phyloP scores from a whole-genome alignment of 2,888 invertebrate species.

The Leptopterna dolabrata region DNA sequence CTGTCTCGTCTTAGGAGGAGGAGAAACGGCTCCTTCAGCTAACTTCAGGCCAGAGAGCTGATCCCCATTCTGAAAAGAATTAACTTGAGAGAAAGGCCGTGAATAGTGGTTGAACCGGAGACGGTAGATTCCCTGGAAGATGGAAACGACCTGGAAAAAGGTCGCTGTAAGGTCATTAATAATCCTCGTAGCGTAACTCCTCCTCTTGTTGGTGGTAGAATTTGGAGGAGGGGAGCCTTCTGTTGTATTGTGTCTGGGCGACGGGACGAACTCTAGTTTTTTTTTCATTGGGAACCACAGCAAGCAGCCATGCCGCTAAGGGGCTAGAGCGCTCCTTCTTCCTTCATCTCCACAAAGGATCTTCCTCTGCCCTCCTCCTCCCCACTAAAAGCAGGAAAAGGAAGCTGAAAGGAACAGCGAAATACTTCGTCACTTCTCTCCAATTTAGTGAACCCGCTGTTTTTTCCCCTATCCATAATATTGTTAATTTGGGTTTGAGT shows the following conservation, averaged over 20 bases:
- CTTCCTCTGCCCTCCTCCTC: neutral
- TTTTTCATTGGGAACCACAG: slow-evolving; percentile 20
- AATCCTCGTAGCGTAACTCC: slow-evolving; percentile 21
- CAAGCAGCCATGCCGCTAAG: neutral
- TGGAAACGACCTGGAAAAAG: slow-evolving; percentile 20
- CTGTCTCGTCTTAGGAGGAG: neutral
- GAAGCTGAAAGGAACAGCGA: neutral
- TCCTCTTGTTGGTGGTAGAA: neutral
- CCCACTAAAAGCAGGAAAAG: slow-evolving; percentile 1
- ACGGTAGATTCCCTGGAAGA: neutral
- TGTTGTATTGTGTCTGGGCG: slow-evolving; percentile 16
- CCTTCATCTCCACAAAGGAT: neutral
- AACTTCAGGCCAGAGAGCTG: neutral
- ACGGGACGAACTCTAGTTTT: slow-evolving; percentile 14
- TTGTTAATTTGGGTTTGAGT: neutral
- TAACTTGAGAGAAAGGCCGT: slow-evolving; percentile 4
- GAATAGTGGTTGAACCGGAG: neutral
- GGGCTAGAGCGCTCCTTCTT: neutral
- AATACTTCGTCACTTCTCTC: neutral
- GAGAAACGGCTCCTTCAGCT: neutral
- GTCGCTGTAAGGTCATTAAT: slow-evolving; percentile 20
- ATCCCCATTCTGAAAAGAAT: neutral
- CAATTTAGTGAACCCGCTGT: neutral
- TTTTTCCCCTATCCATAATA: neutral
- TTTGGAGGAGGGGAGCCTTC: neutral